These are phyloP conservation scores for Odontesthes bonariensis DNA, from an alignment of 2,113 vertebrate species.

Conservation along the genomic window DNA sequence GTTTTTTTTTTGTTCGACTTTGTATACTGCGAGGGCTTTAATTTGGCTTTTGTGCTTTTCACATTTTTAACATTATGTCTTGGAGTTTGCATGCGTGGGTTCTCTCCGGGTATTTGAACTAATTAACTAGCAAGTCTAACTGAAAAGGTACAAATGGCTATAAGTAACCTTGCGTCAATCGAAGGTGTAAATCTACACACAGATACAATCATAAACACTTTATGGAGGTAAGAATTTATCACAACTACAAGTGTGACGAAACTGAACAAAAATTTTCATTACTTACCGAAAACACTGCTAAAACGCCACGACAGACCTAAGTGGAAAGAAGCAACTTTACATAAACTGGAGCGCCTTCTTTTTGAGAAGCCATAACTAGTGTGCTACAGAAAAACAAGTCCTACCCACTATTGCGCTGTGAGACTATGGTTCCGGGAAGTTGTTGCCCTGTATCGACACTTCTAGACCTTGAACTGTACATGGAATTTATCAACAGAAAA, in stretches of 20 bases:
- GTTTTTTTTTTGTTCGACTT: no score
- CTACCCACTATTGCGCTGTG: neutral
- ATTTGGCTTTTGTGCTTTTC: no score
- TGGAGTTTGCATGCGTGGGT: no score
- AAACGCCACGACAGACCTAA: accelerated
- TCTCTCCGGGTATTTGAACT: neutral
- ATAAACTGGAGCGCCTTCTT: accelerated
- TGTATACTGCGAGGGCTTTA: no score
- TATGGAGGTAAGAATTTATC: neutral
- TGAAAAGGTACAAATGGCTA: neutral
- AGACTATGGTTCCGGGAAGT: conserved; percentile 27
- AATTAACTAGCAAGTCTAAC: neutral
- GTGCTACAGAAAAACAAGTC: conserved; percentile 59
- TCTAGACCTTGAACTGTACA: no score
- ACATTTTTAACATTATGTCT: no score
- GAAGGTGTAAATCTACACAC: neutral
- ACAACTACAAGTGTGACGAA: neutral
- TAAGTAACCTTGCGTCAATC: no score
- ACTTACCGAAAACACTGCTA: conserved; percentile 19
- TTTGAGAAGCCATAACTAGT: neutral
- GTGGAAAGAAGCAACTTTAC: neutral
- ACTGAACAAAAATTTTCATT: accelerated
- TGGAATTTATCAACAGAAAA: no score
- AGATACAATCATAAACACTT: neutral
- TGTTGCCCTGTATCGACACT: neutral